Evolutionary conservation across 2,888 invertebrate species (phyloP).

Genomic region (Orthosia gothica): DNA sequence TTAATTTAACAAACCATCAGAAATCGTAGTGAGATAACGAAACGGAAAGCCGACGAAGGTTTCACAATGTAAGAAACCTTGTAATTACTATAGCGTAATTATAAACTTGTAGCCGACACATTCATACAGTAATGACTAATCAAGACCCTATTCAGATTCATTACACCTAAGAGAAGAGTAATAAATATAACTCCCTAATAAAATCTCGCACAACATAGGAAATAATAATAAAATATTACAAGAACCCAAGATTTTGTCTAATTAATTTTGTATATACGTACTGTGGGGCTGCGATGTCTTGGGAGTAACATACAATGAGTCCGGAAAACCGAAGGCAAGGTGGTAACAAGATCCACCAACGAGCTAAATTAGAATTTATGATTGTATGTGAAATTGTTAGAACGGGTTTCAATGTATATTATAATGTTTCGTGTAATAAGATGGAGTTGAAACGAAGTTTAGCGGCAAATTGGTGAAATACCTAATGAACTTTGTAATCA

Average conservation of each 20-base stretch:
- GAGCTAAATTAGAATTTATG: conserved; percentile 91
- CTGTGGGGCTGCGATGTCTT: conserved; percentile 88
- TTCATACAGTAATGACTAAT: conserved; percentile 85
- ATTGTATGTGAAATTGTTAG: conserved; percentile 91
- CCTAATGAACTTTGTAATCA: conserved; percentile 81
- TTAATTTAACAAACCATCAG: conserved; percentile 90
- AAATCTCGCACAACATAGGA: conserved; percentile 87
- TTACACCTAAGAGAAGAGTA: conserved; percentile 85
- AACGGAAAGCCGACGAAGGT: conserved; percentile 83
- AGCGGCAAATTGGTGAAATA: conserved; percentile 75
- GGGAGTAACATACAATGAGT: conserved; percentile 90
- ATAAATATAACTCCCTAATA: conserved; percentile 90
- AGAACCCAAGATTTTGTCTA: conserved; percentile 89
- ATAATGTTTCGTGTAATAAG: conserved; percentile 80
- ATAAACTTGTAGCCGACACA: conserved; percentile 85
- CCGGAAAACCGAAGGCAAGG: conserved; percentile 86
- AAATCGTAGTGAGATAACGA: conserved; percentile 83
- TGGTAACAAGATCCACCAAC: conserved; percentile 89
- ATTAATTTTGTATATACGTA: conserved; percentile 91
- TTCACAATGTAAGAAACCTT: conserved; percentile 85
- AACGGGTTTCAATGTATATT: conserved; percentile 86
- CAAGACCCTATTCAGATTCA: conserved; percentile 88
- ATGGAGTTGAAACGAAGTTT: conserved; percentile 80
- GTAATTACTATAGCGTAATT: conserved; percentile 90
- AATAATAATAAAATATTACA: conserved; percentile 91